Evolutionary conservation across 2,888 invertebrate species (phyloP).

Genomic region (Ennomos erosarius): DNA sequence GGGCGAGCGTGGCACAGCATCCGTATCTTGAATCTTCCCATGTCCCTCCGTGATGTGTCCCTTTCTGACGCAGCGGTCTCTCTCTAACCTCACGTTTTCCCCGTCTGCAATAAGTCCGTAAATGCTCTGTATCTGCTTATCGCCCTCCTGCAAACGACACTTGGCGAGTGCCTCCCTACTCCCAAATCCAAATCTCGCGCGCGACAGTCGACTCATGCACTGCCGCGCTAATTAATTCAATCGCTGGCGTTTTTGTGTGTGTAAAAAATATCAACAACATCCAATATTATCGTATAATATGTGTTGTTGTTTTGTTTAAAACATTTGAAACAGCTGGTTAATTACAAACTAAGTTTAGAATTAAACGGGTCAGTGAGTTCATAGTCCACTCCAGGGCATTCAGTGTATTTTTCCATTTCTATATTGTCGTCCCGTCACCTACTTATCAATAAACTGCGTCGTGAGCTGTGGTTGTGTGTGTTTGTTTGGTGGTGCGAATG

Average conservation of each 20-base stretch:
- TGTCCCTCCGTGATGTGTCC: conserved; percentile 43
- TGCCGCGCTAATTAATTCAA: too few relatives aligned
- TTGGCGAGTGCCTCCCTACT: conserved; percentile 20
- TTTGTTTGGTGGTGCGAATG: conserved; percentile 35
- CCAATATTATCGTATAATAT: neutral
- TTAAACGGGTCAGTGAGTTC: conserved; percentile 14
- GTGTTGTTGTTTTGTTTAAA: conserved; percentile 24
- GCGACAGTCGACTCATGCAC: conserved; percentile 51
- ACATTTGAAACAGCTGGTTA: neutral
- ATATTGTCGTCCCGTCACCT: conserved; percentile 23
- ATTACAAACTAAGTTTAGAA: neutral
- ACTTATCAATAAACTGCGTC: conserved; percentile 29
- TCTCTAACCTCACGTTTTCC: conserved; percentile 38
- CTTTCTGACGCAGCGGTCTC: conserved; percentile 41
- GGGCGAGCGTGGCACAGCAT: conserved; percentile 55
- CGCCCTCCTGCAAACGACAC: conserved; percentile 39
- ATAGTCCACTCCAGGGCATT: conserved; percentile 3
- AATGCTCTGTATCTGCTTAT: conserved; percentile 32
- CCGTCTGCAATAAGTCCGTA: conserved; percentile 34
- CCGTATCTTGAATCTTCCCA: conserved; percentile 56
- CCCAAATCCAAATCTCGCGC: conserved; percentile 62
- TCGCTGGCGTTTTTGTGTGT: conserved; percentile 34
- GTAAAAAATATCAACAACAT: conserved; percentile 44
- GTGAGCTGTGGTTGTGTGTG: conserved; percentile 32
- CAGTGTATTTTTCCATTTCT: conserved; percentile 13